Percentiles rank a stretch among this genome's conserved stretches.
phyloP scores from a whole-genome alignment of 1,140 invertebrate genomes.

The Rhagoletis zephyria region DNA sequence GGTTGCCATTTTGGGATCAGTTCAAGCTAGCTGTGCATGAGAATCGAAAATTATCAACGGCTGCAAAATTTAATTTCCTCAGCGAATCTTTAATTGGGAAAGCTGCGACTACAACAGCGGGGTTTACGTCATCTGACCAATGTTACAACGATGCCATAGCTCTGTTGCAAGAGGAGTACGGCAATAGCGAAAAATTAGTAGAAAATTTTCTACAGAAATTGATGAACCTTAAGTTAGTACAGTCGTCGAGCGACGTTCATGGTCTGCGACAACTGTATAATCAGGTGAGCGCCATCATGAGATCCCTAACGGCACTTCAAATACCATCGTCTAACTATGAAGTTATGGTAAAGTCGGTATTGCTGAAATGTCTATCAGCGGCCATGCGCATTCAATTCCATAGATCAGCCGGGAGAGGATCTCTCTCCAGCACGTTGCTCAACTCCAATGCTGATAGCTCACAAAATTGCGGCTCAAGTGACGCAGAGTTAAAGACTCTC shows the following conservation, averaged over 20 bases:
- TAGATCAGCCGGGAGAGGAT: neutral
- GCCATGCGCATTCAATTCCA: constrained; percentile 1
- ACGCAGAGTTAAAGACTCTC: neutral
- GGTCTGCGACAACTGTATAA: neutral
- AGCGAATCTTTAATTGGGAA: constrained; percentile 9
- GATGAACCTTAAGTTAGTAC: neutral
- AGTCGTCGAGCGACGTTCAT: neutral
- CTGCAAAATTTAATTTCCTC: constrained; percentile 41
- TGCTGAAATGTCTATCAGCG: neutral
- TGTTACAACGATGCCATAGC: constrained; percentile 44
- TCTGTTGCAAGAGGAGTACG: constrained; percentile 28
- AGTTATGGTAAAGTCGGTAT: too few species aligned
- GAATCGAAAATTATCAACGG: constrained; percentile 15
- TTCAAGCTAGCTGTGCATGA: constrained; percentile 53
- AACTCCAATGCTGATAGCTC: too few species aligned
- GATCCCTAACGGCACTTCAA: neutral
- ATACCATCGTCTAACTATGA: neutral
- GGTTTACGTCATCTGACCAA: neutral
- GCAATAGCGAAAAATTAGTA: constrained; percentile 12
- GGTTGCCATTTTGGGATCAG: constrained; percentile 54
- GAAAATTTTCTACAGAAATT: neutral
- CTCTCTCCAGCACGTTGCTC: neutral
- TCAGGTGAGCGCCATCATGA: neutral
- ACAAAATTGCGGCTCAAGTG: neutral
- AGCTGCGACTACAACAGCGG: neutral